A percentile compares a stretch with the other conserved stretches of the same genome.
Evolutionary conservation across 2,113 vertebrate species (phyloP).

Genomic region (Psephotus haematonotus): DNA sequence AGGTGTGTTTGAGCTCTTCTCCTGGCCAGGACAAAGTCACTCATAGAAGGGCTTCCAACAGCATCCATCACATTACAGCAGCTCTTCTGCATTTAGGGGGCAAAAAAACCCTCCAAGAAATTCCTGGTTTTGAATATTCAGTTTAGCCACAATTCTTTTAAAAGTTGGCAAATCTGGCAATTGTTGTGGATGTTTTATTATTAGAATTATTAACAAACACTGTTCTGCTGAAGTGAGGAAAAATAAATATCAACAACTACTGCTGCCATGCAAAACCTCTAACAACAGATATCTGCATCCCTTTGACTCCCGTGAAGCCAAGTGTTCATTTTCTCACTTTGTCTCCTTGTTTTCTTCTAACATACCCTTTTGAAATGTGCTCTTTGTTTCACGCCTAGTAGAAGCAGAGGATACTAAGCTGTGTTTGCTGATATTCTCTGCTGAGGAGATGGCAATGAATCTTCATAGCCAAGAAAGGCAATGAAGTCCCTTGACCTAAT

Average conservation of each 20-base stretch:
- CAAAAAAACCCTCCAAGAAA: background rate
- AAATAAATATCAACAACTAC: conserved; percentile 65
- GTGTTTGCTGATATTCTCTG: background rate
- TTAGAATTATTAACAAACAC: conserved; percentile 61
- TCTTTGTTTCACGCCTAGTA: background rate
- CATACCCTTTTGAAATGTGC: background rate
- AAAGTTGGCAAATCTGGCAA: background rate
- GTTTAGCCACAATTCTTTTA: background rate
- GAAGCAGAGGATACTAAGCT: background rate
- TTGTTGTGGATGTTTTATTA: conserved; percentile 52
- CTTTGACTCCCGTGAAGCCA: conserved; percentile 5
- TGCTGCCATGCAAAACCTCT: conserved; percentile 23
- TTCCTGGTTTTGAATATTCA: background rate
- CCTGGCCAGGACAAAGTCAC: background rate
- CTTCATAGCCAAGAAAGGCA: background rate
- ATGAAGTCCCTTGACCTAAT: background rate
- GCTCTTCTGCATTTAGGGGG: background rate
- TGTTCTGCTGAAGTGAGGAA: conserved; percentile 32
- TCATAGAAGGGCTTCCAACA: background rate
- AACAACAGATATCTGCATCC: background rate
- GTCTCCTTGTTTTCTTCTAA: background rate
- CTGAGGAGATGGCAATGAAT: background rate
- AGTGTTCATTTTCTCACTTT: background rate
- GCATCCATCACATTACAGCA: accelerated
- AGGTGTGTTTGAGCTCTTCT: background rate